Evolutionary conservation across 1,140 invertebrate genomes (phyloP), one percentile per base, ranked within the genome.

Genomic region (Drosophila burlai): DNA sequence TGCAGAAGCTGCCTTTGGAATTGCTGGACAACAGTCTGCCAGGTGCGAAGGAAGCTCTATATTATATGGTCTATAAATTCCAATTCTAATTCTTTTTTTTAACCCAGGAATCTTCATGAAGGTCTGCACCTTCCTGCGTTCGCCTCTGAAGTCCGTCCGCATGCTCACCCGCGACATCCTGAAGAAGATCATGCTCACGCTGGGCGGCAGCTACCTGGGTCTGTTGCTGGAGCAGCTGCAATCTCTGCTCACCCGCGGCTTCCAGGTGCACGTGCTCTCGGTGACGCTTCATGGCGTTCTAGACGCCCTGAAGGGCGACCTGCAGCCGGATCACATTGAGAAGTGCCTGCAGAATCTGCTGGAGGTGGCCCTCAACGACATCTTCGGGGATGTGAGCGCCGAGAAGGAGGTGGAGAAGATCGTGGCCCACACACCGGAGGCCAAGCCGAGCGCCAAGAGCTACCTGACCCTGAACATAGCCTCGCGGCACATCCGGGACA

Each of bases 331-430:
- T 1, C 96, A 98, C 92, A 95, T 99, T 10, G 96, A 98, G 89
- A 78, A 94, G 16, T 97, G 97, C 91, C 91, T 99, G 15, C 93
- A 95, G 46, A 96, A 95, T 66, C 95, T 99, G 43, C 93, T 98
- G n/a, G 95, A 97, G 83, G 96, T 97, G 13, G 98, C 97, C 69
- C 96, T 96, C 54, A 95, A 97, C 66, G 98, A 99, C 93, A 93
- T 99, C 15, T 99, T 99, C 93, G 98, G 98, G 1, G 94, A 95
- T 43, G 94, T 96, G 2, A 95, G 96, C 1, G 98, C 99, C 93
- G 98, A 99, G 93, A 99, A 99, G 93, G 97, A 98, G 93, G 95
- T 99, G 0, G 94, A 95, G 2, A 97, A 97, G 80, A 96, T 99
- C 38, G 95, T 95, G 9, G 95, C 94, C 21, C 98, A 98, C 93